Percentiles rank a stretch among this genome's conserved stretches.
phyloP scores from a whole-genome alignment of 2,797 vertebrate genomes.

The Numenius phaeopus region DNA sequence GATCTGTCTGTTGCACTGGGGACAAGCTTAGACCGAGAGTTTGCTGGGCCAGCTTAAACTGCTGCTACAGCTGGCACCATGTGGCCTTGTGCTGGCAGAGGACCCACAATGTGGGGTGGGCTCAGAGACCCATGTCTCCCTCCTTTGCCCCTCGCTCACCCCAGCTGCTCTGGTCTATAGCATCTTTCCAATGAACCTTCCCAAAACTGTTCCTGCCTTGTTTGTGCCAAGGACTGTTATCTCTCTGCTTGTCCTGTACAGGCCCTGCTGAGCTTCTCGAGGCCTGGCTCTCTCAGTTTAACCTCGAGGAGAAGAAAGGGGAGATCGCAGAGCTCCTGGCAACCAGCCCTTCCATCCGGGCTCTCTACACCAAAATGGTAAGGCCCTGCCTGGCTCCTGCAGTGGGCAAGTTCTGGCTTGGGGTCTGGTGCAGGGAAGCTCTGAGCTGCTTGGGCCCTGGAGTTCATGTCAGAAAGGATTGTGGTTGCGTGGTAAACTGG shows the following conservation, averaged over 20 bases:
- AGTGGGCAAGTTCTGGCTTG: not conserved
- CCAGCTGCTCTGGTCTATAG: not conserved
- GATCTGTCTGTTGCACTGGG: not conserved
- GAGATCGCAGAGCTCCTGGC: constrained; percentile 94
- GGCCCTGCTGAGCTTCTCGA: constrained; percentile 92
- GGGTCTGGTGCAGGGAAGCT: not conserved
- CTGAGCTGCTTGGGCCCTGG: not conserved
- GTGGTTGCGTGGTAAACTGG: not conserved
- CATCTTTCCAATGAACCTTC: not conserved
- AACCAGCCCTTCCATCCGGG: constrained; percentile 92
- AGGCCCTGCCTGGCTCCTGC: not conserved
- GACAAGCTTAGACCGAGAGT: not conserved
- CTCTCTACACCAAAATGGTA: constrained; percentile 98
- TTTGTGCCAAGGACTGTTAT: not conserved
- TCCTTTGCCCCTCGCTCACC: not conserved
- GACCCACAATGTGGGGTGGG: fast-evolving
- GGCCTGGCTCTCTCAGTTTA: constrained; percentile 89
- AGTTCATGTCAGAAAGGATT: not conserved
- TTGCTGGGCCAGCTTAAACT: not conserved
- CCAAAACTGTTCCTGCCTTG: not conserved
- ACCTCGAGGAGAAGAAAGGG: constrained; percentile 90
- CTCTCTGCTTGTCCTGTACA: constrained; percentile 61
- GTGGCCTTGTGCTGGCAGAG: not conserved
- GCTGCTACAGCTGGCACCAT: fast-evolving
- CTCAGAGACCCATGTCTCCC: not conserved